phyloP scores from a whole-genome alignment of 2,888 invertebrate species.

The Amphipoea lucens region DNA sequence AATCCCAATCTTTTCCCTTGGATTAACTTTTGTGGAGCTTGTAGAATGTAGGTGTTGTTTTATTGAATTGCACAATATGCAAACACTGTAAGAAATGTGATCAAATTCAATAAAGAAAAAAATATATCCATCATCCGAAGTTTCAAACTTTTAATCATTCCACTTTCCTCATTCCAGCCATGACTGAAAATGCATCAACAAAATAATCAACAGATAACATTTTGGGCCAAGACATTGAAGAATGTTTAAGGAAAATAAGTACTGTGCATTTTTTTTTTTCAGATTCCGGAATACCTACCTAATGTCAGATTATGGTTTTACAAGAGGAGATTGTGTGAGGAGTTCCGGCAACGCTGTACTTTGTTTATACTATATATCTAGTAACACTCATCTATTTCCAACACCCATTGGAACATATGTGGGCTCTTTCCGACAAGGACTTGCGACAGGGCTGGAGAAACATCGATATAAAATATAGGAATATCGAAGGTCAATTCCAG shows the following conservation, averaged over 20 bases:
- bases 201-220: constrained; percentile 7
- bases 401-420: background rate
- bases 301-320: background rate
- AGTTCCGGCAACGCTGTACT: background rate
- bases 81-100: background rate
- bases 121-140: background rate
- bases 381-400: background rate
- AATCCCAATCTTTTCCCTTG: background rate
- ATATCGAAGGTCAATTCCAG: background rate
- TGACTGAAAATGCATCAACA: constrained; percentile 2
- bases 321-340: background rate
- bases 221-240: background rate
- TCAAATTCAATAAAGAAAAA: background rate
- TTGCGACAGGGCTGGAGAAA: background rate
- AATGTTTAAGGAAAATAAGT: constrained; percentile 15
- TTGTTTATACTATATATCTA: background rate
- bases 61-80: background rate
- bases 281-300: background rate
- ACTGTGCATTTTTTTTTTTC: background rate
- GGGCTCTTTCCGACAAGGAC: background rate
- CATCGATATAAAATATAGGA: background rate
- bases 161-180: constrained; percentile 11
- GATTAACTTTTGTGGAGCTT: background rate
- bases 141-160: background rate
- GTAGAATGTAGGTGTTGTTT: background rate